Base-by-base conservation (phyloP, 2,113 vertebrate genomes). In the Oostethus manadensis region DNA sequence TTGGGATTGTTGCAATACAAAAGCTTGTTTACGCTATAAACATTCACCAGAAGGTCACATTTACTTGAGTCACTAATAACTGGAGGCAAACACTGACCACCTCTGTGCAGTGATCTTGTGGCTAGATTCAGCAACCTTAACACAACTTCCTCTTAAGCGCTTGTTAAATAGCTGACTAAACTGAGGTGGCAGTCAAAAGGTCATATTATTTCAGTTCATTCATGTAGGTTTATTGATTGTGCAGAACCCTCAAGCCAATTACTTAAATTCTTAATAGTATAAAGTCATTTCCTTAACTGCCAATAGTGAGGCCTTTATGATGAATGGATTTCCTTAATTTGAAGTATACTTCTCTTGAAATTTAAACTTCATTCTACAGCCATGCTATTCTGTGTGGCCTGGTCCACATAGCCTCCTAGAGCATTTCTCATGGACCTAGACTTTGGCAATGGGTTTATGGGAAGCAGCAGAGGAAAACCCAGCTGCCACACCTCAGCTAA, bases 401-500 rank as follows among this genome's bases (percentile, higher is more conserved):
- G 64, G 51, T 70, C 49, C 50, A 50, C 59, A 56, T 58, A 56
- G 56, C 60, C 64, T 54, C 48, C 17, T 4, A 35, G 62, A 73
- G 56, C 72, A 62, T 33, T 33, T 66, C 76, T 68, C 58, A 51
- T 56, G 42, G 70, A 66, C 60, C 42, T 21, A 35, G 57, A 26
- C 57, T 50, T 71, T 74, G 70, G 59, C 64, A 29, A 33, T 78
- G 68, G 62, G 71, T 60, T 81, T 78, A 68, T 71, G 67, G 60
- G 65, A 76, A 70, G 58, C 67, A 71, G 51, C 20, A 66, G 35
- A 64, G 63, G 56, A 59, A 83, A 84, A 72, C 61, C 77, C 67
- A 62, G 61, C 65, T 71, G 64, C 78, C 79, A 83, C 81, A 86
- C 75, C 77, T 83, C 76, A 22, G 68, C 79, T 84, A 86, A 81